These are phyloP conservation scores for Choloepus hoffmanni DNA, from an alignment of 2,113 vertebrate genomes.

Conservation along the genomic window DNA sequence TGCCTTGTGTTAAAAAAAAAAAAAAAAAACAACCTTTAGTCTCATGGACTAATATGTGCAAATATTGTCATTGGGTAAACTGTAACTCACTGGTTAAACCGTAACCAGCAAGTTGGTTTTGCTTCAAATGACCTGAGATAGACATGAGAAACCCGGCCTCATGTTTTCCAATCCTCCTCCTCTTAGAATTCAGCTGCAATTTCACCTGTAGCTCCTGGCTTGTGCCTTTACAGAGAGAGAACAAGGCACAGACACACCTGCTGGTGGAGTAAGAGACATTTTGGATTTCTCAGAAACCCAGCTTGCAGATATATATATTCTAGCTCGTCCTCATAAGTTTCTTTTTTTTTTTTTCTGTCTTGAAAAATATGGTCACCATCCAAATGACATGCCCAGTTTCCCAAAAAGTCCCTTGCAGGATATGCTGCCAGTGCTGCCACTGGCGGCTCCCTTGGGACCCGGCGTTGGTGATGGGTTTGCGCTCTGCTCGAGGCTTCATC, in stretches of 20 bases:
- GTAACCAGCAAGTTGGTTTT: conserved; percentile 68
- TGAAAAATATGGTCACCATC: neutral
- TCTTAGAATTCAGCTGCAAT: neutral
- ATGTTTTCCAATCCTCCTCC: neutral
- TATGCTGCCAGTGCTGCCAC: neutral
- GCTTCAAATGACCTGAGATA: neutral
- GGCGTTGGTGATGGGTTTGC: neutral
- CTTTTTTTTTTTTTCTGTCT: neutral
- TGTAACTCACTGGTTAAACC: conserved; percentile 81
- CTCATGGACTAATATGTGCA: conserved; percentile 76
- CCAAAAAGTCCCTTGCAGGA: neutral
- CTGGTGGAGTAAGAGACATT: neutral
- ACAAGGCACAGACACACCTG: neutral
- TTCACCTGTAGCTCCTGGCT: neutral
- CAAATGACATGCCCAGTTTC: neutral
- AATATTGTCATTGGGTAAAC: conserved; percentile 78
- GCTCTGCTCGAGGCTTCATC: no score
- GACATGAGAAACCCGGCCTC: neutral
- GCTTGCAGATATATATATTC: neutral
- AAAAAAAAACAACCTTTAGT: conserved; percentile 78
- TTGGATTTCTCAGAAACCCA: neutral
- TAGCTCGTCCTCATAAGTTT: neutral
- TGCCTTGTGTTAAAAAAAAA: conserved; percentile 63
- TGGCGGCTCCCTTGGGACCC: neutral
- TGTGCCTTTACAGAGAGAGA: neutral